Evolutionary conservation across 2,113 vertebrate species (phyloP).

Genomic region (Zapus hudsonius): DNA sequence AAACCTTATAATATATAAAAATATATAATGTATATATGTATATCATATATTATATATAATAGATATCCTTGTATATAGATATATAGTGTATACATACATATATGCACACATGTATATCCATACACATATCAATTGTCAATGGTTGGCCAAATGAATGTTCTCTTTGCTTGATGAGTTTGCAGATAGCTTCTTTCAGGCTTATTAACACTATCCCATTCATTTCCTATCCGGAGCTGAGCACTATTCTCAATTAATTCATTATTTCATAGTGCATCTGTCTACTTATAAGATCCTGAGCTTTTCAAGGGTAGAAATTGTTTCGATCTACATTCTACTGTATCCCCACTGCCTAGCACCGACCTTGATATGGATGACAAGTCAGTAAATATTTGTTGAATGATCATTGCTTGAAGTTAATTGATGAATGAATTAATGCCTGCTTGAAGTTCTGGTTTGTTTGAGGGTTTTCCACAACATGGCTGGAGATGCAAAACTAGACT

Average conservation of each 20-base stretch:
- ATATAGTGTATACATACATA: no score
- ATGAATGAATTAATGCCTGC: neutral
- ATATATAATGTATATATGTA: no score
- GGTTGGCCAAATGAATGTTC: neutral
- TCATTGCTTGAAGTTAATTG: neutral
- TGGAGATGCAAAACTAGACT: neutral
- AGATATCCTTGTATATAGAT: no score
- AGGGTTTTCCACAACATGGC: slow-evolving; percentile 14
- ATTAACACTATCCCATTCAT: neutral
- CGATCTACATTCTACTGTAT: neutral
- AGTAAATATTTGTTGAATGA: neutral
- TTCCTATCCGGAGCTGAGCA: neutral
- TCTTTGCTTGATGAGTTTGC: neutral
- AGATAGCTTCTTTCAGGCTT: neutral
- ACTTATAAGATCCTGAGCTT: neutral
- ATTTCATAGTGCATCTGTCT: neutral
- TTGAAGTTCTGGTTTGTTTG: neutral
- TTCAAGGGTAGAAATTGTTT: neutral
- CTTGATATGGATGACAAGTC: neutral
- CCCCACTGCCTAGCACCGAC: neutral
- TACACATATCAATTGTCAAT: neutral
- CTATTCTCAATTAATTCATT: slow-evolving; percentile 10
- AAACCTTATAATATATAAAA: no score
- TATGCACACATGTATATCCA: neutral
- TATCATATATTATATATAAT: no score